Conservation (phyloP, 2,113 vertebrate species). For the Heterotilapia buettikoferi region DNA sequence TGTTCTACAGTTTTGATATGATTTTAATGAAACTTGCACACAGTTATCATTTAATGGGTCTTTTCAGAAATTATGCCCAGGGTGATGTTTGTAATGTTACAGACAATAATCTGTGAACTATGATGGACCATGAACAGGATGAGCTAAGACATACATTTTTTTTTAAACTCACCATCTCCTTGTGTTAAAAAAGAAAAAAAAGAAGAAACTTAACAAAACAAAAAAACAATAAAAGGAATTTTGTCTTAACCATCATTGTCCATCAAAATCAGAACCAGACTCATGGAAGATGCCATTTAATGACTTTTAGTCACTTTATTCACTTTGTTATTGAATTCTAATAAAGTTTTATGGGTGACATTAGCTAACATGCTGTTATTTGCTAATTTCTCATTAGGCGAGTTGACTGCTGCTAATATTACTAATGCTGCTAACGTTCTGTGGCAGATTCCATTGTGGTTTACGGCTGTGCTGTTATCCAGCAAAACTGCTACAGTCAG, state of each 20-base stretch:
- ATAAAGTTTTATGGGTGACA: background rate
- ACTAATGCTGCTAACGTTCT: background rate
- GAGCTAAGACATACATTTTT: background rate
- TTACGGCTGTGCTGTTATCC: background rate
- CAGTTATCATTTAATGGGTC: background rate
- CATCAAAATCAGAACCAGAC: background rate
- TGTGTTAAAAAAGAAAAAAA: background rate
- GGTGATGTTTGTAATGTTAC: background rate
- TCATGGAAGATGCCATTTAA: background rate
- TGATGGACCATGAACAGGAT: background rate
- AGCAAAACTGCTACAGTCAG: background rate
- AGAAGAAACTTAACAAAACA: background rate
- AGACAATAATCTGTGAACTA: background rate
- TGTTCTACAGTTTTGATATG: background rate
- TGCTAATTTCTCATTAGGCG: background rate
- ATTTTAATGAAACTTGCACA: background rate
- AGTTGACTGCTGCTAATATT: background rate
- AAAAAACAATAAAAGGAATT: background rate
- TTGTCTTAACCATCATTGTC: background rate
- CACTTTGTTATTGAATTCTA: background rate
- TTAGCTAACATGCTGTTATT: background rate
- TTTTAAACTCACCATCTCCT: background rate
- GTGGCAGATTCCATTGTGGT: background rate
- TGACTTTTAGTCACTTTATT: background rate
- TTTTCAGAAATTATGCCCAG: background rate